Evolutionary conservation across 2,113 vertebrate species (phyloP).

Genomic region (Chaetops frenatus): DNA sequence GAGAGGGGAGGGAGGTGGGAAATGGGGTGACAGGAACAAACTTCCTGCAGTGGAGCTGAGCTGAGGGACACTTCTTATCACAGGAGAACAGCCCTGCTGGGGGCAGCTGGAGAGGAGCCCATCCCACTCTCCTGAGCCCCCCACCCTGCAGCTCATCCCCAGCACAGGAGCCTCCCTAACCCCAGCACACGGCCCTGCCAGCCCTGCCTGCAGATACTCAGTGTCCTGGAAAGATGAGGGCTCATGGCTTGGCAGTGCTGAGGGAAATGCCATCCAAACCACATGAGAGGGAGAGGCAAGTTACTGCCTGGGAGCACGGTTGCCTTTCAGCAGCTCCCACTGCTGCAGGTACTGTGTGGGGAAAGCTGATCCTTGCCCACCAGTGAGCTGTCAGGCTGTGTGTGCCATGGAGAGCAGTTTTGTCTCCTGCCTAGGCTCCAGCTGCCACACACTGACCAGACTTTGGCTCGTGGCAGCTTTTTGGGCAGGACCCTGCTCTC

Average conservation of each 20-base stretch:
- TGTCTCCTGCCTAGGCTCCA: accelerated
- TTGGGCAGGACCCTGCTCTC: not conserved
- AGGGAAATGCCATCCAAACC: not conserved
- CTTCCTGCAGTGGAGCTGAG: not conserved
- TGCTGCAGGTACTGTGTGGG: not conserved
- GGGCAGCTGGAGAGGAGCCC: not conserved
- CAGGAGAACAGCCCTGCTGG: not conserved
- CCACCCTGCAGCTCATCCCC: not conserved
- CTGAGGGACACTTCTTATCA: not conserved
- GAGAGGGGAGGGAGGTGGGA: slow-evolving; percentile 3
- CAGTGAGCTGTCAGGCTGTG: accelerated
- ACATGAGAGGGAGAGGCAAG: not conserved
- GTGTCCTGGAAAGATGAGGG: not conserved
- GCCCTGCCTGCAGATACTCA: not conserved
- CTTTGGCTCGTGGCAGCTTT: accelerated
- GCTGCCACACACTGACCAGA: accelerated
- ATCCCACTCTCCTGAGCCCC: not conserved
- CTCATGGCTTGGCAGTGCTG: not conserved
- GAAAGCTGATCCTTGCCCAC: not conserved
- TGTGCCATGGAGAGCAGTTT: accelerated
- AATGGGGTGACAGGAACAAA: not conserved
- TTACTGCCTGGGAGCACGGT: accelerated
- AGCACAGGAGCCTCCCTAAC: not conserved
- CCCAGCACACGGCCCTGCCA: not conserved
- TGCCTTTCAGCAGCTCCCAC: not conserved